Evolutionary conservation across 2,797 vertebrate species (phyloP), one percentile per base, ranked within the genome.

Genomic region (Hoplostethus atlanticus): DNA sequence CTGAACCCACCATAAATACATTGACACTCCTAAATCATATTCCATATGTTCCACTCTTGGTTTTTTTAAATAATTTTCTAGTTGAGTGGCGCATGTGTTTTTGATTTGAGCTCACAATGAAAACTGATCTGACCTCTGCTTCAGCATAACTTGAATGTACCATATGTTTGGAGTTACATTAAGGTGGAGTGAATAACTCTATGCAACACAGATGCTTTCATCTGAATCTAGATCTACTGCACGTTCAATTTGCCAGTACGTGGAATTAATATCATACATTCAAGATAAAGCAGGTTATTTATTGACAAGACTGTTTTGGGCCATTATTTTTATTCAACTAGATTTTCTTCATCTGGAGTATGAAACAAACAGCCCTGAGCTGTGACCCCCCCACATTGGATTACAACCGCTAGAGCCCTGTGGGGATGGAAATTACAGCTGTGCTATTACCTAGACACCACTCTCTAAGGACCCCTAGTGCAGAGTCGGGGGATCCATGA

Each of bases 401-500:
- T 78, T 65, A 62, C 58, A 64, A 56, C 73, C 38, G 28, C 65
- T 8, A 21, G 57, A 57, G 54, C 16, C 38, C 17, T 21, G 28
- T 2, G 13, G 71, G 3, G 60, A 46, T 51, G 61, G 64, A 51
- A 75, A 75, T 65, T 47, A 82, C 71, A 88, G 68, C 79, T 79
- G 38, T 15, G 73, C 84, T 83, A 86, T 88, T n/a, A n/a, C 21
- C 21, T 83, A 84, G 80, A 83, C 75, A 69, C 68, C 28, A 58
- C 36, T 69, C 82, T 79, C 75, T 53, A 40, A 75, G 76, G 83
- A 66, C 59, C 64, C 61, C n/a, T 59, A 47, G 38, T 70, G 57
- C 47, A 50, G 63, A 75, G 82, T 72, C 61, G 57, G 56, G 57
- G 56, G 88, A 90, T 73, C 66, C 79, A 84, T 90, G 90, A 89